These are phyloP conservation scores for Bubo blakistoni DNA, from an alignment of 2,113 vertebrate genomes.

Conservation along the genomic window DNA sequence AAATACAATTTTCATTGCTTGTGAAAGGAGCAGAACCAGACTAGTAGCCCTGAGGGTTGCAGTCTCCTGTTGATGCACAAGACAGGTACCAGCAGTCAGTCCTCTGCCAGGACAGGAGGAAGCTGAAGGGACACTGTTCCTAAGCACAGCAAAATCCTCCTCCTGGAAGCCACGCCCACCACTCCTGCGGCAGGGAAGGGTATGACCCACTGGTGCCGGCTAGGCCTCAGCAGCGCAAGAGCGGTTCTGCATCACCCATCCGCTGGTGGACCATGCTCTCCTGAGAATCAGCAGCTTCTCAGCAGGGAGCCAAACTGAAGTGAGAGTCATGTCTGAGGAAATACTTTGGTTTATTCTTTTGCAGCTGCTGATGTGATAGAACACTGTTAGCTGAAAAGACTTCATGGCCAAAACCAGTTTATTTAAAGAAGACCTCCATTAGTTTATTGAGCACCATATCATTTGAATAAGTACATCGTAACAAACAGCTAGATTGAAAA, in stretches of 20 bases:
- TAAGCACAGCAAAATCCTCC: not conserved
- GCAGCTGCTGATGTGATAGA: not conserved
- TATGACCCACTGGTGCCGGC: not conserved
- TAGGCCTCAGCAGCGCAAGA: fast-evolving
- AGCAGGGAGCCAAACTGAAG: not conserved
- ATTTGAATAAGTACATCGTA: not conserved
- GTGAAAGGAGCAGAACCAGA: not conserved
- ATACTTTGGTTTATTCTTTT: not conserved
- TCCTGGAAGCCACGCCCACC: not conserved
- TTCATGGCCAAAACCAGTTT: not conserved
- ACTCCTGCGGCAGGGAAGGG: fast-evolving
- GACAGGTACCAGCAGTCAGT: not conserved
- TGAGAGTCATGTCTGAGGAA: not conserved
- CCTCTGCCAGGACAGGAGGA: not conserved
- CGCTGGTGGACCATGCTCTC: fast-evolving
- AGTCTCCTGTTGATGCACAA: not conserved
- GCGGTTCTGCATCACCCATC: not conserved
- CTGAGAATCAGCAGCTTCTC: not conserved
- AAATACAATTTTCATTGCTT: not conserved
- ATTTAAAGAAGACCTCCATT: not conserved
- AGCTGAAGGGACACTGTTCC: not conserved
- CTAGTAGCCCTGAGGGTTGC: not conserved
- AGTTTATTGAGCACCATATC: not conserved
- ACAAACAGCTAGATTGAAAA: not conserved
- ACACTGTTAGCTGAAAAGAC: not conserved